Percentiles rank a stretch among this genome's conserved stretches.
phyloP scores from a whole-genome alignment of 2,797 vertebrate species.

The Mycteria americana region DNA sequence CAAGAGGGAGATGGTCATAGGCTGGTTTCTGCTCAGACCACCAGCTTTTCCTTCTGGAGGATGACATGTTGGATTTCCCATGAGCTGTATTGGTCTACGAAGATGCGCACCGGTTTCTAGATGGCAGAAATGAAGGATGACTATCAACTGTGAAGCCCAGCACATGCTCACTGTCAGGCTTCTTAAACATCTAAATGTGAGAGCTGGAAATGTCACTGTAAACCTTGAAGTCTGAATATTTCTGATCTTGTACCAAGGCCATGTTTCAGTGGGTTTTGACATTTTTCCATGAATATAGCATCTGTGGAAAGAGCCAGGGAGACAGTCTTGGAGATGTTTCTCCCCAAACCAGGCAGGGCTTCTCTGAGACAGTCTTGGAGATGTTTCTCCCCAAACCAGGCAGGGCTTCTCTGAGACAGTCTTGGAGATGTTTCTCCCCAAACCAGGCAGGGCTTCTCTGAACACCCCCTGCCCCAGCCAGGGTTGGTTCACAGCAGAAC shows the following conservation, averaged over 20 bases:
- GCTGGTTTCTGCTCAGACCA: neutral
- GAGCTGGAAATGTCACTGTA: neutral
- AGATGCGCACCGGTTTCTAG: neutral
- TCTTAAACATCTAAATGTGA: neutral
- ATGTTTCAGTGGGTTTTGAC: neutral
- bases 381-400: neutral
- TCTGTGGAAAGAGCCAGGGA: neutral
- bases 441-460: neutral
- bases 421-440: neutral
- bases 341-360: neutral
- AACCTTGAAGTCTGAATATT: neutral
- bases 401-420: neutral
- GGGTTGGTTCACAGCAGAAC: neutral
- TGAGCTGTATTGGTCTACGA: neutral
- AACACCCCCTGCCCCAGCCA: neutral
- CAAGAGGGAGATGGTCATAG: neutral
- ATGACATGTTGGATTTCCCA: neutral
- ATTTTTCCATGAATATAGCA: neutral
- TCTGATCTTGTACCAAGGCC: neutral
- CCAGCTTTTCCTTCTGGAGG: neutral
- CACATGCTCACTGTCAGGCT: rapidly evolving
- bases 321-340: neutral
- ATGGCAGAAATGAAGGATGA: neutral
- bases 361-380: neutral
- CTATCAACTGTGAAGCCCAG: neutral